phyloP scores from a whole-genome alignment of 2,888 invertebrate genomes.

The Epistrophe grossulariae region DNA sequence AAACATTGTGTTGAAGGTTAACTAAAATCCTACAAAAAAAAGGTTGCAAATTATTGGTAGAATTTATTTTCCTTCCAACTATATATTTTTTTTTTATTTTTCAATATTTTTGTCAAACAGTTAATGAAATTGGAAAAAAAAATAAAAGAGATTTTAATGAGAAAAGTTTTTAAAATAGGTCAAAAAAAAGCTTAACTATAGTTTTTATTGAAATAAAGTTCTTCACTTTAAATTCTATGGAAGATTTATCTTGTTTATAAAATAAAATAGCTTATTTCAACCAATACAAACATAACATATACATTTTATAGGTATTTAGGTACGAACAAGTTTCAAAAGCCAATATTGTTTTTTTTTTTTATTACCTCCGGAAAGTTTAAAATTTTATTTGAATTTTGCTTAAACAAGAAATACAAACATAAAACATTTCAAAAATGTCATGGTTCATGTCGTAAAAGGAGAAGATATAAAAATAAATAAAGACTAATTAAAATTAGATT shows the following conservation, averaged over 20 bases:
- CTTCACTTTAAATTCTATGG: background rate
- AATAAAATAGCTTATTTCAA: background rate
- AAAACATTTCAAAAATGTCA: too few relatives aligned
- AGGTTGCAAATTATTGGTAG: background rate
- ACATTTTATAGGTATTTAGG: too few relatives aligned
- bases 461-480: too few relatives aligned
- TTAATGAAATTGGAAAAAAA: background rate
- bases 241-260: background rate
- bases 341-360: background rate
- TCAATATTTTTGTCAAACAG: background rate
- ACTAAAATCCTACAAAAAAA: background rate
- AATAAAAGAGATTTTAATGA: background rate
- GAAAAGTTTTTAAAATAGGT: background rate
- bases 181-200: background rate
- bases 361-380: background rate
- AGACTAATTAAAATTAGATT: too few relatives aligned
- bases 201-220: background rate
- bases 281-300: too few relatives aligned
- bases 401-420: too few relatives aligned
- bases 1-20: slow-evolving; percentile 1
- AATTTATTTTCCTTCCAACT: slow-evolving; percentile 1
- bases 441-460: too few relatives aligned
- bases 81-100: background rate
- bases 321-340: background rate
- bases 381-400: background rate